Base-by-base conservation (phyloP, 2,113 vertebrate species). In the Psittacula cyanocephala region DNA sequence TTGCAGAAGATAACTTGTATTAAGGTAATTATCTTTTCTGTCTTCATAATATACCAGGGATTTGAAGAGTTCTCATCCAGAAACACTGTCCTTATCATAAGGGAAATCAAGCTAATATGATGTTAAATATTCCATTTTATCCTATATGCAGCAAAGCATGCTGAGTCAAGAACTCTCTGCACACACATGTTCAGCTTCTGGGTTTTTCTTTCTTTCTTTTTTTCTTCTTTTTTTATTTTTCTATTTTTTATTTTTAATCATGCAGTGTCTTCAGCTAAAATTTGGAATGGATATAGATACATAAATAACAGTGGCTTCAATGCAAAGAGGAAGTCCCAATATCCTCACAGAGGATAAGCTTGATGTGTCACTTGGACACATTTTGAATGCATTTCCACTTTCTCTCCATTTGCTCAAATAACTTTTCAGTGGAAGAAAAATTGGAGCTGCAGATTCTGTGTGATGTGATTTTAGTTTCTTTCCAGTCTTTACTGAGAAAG, bases 381-480 rank as follows among this genome's bases (percentile, higher is more conserved):
- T 94, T 96, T 94, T 0, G 41, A 95, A 90, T 83, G 43, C n/a
- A 39, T 79, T 95, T 95, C 91, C 92, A 93, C 76, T 95, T 93
- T 96, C 88, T 91, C 43, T 62, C 91, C 80, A 89, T 85, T 89
- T 81, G 89, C 74, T 92, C 95, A 91, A 80, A 93, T 88, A 95
- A 97, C 89, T 97, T 94, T 91, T 89, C 49, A 39, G 55, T 83
- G 44, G 86, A 78, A 95, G 31, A 88, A 95, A 88, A 96, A 93
- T 15, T 75, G 75, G 75, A 95, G 86, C 63, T 67, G 59, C 83
- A 82, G 71, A 86, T 95, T 92, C 91, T 69, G 52, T 67, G 88
- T 85, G 88, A 80, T 85, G 93, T 90, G 90, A 96, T 92, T 97
- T 94, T 91, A 70, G 60, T 83, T 96, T 79, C 91, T 95, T 83